Evolutionary conservation across 1,140 invertebrate species (phyloP).

Genomic region (Drosophila nikananu): DNA sequence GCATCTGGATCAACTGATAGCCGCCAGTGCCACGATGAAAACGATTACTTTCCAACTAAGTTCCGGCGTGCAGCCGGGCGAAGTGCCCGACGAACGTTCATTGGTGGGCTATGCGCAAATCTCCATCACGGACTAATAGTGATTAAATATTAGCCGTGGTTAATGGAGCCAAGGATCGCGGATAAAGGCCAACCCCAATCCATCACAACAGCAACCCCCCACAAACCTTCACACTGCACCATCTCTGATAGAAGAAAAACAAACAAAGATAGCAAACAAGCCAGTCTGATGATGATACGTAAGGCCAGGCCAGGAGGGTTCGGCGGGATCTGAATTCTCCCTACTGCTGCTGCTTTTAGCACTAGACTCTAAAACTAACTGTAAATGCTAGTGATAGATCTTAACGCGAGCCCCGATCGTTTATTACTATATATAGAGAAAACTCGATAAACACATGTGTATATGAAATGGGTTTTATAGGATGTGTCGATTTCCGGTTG

Average conservation of each 20-base stretch:
- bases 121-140: conserved; percentile 94
- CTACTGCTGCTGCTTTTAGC: conserved; percentile 67
- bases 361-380: conserved; percentile 72
- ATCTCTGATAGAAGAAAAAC: not conserved
- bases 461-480: conserved; percentile 10
- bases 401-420: conserved; percentile 69
- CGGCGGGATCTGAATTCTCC: conserved; percentile 21
- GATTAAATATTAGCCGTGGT: conserved; percentile 1
- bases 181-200: conserved; percentile 26
- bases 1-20: conserved; percentile 96
- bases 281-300: conserved; percentile 63
- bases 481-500: conserved; percentile 31
- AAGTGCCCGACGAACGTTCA: conserved; percentile 96
- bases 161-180: conserved; percentile 16
- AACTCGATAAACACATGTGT: conserved; percentile 23
- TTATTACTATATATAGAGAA: conserved; percentile 69
- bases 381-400: conserved; percentile 77
- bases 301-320: conserved; percentile 53
- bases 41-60: conserved; percentile 96
- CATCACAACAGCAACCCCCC: conserved; percentile 34
- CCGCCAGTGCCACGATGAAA: conserved; percentile 88
- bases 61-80: conserved; percentile 89
- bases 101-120: conserved; percentile 98
- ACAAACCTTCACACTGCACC: conserved; percentile 23
- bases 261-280: conserved; percentile 14